These are phyloP conservation scores for Montifringilla adamsi DNA, from an alignment of 2,113 vertebrate genomes.

Conservation along the genomic window DNA sequence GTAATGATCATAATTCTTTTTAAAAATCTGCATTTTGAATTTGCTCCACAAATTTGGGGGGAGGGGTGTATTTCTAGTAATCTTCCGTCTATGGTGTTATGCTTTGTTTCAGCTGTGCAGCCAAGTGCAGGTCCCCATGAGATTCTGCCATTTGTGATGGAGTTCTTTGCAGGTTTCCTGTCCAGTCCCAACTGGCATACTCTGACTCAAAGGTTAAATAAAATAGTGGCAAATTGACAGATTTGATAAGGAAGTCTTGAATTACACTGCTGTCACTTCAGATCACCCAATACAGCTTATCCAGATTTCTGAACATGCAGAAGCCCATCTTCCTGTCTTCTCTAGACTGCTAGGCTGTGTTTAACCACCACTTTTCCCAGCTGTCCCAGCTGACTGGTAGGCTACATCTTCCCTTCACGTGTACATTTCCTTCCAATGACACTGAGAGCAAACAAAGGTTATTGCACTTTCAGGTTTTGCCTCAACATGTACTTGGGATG, in stretches of 20 bases:
- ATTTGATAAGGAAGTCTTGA: not conserved
- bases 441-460: not conserved
- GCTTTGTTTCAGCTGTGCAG: not conserved
- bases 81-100: not conserved
- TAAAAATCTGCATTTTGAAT: not conserved
- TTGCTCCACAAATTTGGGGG: not conserved
- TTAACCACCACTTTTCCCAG: not conserved
- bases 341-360: not conserved
- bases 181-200: not conserved
- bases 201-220: not conserved
- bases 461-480: not conserved
- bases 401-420: not conserved
- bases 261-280: not conserved
- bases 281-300: not conserved
- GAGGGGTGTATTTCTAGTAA: not conserved
- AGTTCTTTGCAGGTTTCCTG: not conserved
- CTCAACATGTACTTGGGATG: not conserved
- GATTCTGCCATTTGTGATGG: not conserved
- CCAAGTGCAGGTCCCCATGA: not conserved
- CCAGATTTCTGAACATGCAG: not conserved
- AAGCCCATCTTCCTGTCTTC: not conserved
- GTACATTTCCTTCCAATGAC: not conserved
- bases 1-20: not conserved
- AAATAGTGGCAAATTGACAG: not conserved
- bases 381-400: not conserved